Base-by-base conservation (phyloP, 2,797 vertebrate genomes). In the Mormyrus proboscirostris region DNA sequence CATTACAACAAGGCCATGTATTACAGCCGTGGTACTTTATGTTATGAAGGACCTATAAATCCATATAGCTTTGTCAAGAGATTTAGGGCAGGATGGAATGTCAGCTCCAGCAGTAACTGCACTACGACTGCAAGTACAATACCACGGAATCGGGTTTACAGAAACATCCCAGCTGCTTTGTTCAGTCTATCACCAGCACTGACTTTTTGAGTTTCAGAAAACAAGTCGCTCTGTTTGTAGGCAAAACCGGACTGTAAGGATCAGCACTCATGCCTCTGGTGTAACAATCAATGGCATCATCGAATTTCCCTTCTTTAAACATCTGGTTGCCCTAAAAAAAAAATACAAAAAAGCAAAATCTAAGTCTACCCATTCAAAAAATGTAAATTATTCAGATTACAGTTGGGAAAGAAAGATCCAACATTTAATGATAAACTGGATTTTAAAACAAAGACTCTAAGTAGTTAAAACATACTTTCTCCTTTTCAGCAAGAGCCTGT, bases 201-300 rank as follows among this genome's bases (percentile, higher is more conserved):
- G 95, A 99, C 98, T 99, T 99, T 92, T 97, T 98, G 87, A 97
- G 95, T 92, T 97, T 96, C 86, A 96, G 97, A 94, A 99, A 99
- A 83, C 97, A 94, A 0, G 97, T 95, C 0, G 98, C 98, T 94
- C 99, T 95, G 93, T 99, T 99, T 55, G 98, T 97, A n/a, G 98
- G 98, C 44, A 99, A 94, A 73, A 98, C 93, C 0, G 98, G 97
- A 94, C 96, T 98, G 93, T 97, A 97, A 0, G 98, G 97, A 91
- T 99, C 98, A 0, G 95, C 97, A 87, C 91, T 92, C 98, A 99
- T 99, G 89, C 97, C 98, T 94, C 93, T 96, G 90, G 97, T 97
- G 92, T 99, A 99, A 91, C 96, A 98, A 10, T 98, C 96, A n/a
- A 98, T 92, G 47, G 99, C 99, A 1, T 96, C 96, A 53, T 98